These are phyloP conservation scores for Scaptomyza pallida DNA, from an alignment of 1,140 invertebrate species.

Conservation along the genomic window DNA sequence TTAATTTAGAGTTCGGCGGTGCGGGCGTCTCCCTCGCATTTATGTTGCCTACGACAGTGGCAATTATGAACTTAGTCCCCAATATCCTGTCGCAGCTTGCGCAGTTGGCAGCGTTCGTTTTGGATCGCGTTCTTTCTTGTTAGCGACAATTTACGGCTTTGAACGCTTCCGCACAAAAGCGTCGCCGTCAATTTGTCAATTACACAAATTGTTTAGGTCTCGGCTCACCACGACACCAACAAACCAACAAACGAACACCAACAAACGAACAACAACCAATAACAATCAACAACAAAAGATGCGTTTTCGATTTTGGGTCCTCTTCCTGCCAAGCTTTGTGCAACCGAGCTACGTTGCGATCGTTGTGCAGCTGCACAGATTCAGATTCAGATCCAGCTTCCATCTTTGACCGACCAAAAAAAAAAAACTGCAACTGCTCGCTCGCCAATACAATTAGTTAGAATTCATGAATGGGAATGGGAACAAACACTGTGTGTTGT, in stretches of 20 bases:
- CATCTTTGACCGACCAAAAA: constrained; percentile 25
- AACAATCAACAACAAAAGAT: constrained; percentile 39
- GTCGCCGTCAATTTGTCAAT: constrained; percentile 84
- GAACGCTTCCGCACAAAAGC: constrained; percentile 81
- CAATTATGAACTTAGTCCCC: constrained; percentile 57
- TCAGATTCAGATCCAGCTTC: constrained; percentile 49
- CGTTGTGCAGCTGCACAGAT: constrained; percentile 78
- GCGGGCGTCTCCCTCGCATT: constrained; percentile 53
- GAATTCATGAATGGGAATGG: constrained; percentile 77
- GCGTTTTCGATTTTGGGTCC: constrained; percentile 29
- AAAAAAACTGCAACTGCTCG: constrained; percentile 66
- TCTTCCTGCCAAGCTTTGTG: constrained; percentile 59
- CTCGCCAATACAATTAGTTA: constrained; percentile 78
- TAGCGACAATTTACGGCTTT: constrained; percentile 82
- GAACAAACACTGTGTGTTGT: constrained; percentile 8
- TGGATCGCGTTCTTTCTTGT: constrained; percentile 62
- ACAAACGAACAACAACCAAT: constrained; percentile 29
- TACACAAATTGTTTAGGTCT: constrained; percentile 81
- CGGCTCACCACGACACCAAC: constrained; percentile 38
- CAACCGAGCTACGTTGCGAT: constrained; percentile 48
- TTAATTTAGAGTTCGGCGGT: constrained; percentile 76
- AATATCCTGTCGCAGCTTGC: constrained; percentile 61
- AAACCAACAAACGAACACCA: constrained; percentile 5
- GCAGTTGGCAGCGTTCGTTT: constrained; percentile 11
- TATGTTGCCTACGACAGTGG: constrained; percentile 22